Conservation (phyloP, 2,888 invertebrate species). For the Heliconius ismenius region DNA sequence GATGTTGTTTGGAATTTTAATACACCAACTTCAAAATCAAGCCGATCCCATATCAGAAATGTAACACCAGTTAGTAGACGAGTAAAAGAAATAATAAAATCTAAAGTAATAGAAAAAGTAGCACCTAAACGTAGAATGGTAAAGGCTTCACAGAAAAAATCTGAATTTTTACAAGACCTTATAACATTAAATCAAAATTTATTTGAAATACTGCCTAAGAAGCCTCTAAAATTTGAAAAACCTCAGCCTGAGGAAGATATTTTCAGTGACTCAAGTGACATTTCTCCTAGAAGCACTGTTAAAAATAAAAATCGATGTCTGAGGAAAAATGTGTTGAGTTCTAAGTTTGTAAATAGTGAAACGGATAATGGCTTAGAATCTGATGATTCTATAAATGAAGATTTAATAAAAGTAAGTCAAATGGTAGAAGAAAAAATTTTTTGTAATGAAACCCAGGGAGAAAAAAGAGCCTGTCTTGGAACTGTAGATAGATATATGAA, state of each 20-base stretch:
- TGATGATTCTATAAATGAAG: slow-evolving; percentile 79
- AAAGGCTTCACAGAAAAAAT: slow-evolving; percentile 62
- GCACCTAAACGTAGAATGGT: slow-evolving; percentile 62
- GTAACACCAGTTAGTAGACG: slow-evolving; percentile 70
- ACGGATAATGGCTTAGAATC: slow-evolving; percentile 71
- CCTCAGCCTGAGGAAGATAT: slow-evolving; percentile 69
- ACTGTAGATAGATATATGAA: slow-evolving; percentile 45
- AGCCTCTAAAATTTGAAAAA: slow-evolving; percentile 50
- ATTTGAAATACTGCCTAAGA: slow-evolving; percentile 62
- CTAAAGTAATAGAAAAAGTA: slow-evolving; percentile 62
- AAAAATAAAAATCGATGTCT: slow-evolving; percentile 62
- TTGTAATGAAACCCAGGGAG: slow-evolving; percentile 50
- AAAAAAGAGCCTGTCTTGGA: slow-evolving; percentile 56
- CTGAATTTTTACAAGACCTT: slow-evolving; percentile 71
- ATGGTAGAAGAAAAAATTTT: slow-evolving; percentile 71
- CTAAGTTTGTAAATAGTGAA: slow-evolving; percentile 69
- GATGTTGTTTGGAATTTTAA: slow-evolving; percentile 80
- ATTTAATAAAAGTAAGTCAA: slow-evolving; percentile 74
- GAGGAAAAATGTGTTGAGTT: slow-evolving; percentile 72
- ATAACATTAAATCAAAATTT: slow-evolving; percentile 74
- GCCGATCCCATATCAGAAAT: slow-evolving; percentile 58
- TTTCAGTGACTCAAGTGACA: slow-evolving; percentile 64
- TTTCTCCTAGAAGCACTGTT: slow-evolving; percentile 65
- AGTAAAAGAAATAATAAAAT: slow-evolving; percentile 57
- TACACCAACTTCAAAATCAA: slow-evolving; percentile 71